Evolutionary conservation across 1,140 invertebrate species (phyloP), one percentile per base, ranked within the genome.

Genomic region (Mactra quadrangularis): DNA sequence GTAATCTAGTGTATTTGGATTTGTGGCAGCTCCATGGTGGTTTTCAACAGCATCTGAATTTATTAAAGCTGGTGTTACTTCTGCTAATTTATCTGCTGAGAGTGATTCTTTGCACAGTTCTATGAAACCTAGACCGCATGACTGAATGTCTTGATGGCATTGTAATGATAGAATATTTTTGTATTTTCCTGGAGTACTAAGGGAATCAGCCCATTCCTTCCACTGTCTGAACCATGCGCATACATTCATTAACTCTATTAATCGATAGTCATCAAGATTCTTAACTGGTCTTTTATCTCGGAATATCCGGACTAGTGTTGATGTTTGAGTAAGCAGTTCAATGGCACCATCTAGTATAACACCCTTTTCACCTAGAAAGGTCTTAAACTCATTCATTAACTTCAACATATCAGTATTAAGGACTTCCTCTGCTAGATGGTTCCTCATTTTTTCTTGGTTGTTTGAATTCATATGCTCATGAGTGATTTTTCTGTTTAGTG

Each of bases 41-140:
- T 82, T 82, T 47, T 82, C 79, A 11, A 82, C 33, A 19, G 31
- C 45, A n/a, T 79, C 59, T 27, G 77, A 50, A 27, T 66, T 76
- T n/a, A 74, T 53, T n/a, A 74, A 31, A 19, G 52, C 57, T 25
- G 17, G 70, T n/a, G 29, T 74, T 25, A 72, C 27, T 27, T 15
- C 25, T 2, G 29, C 38, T 22, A 22, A 17, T 72, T 29, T 52
- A 13, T 17, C n/a, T n/a, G n/a, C n/a, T 38, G 25, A 38, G n/a
- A 52, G 7, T 25, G 71, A 25, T 38, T 66, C 27, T n/a, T 41
- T 1, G 52, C 47, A 64, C 31, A 82, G 27, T 47, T 53, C 35
- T 15, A 27, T 33, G 74, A 83, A 59, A 9, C 31, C 35, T 25
- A 38, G 27, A 35, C 25, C n/a, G 52, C 55, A 72, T 25, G 52